These are phyloP conservation scores for Chloebia gouldiae DNA, from an alignment of 2,113 vertebrate species.

Conservation along the genomic window DNA sequence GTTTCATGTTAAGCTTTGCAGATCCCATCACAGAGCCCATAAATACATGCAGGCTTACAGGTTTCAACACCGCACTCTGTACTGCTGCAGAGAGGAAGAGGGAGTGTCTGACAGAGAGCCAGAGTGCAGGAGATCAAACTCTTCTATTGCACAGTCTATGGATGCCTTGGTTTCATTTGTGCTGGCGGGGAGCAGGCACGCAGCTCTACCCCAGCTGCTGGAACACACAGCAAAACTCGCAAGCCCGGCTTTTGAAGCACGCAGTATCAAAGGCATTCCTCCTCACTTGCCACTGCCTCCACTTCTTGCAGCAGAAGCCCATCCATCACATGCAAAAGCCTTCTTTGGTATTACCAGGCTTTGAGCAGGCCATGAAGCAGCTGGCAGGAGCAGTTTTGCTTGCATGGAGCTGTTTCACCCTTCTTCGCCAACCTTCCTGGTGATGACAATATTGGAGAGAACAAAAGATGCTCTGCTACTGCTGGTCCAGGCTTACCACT, in stretches of 20 bases:
- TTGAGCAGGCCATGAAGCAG: not conserved
- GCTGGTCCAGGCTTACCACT: not conserved
- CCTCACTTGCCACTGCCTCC: not conserved
- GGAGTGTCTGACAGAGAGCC: not conserved
- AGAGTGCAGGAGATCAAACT: slow-evolving; percentile 21
- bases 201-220: not conserved
- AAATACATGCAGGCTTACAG: not conserved
- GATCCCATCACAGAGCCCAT: not conserved
- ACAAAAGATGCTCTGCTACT: not conserved
- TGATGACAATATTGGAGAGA: not conserved
- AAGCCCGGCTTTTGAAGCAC: not conserved
- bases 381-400: not conserved
- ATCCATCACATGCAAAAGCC: not conserved
- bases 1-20: not conserved
- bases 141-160: slow-evolving; percentile 37
- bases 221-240: accelerated
- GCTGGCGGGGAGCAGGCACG: not conserved
- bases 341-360: not conserved
- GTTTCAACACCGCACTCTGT: not conserved
- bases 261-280: not conserved
- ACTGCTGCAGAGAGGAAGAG: not conserved
- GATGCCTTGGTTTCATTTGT: slow-evolving; percentile 49
- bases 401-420: not conserved
- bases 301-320: not conserved
- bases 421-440: not conserved